Conservation (phyloP, 2,113 vertebrate species). For the Sylvilagus bachmani region DNA sequence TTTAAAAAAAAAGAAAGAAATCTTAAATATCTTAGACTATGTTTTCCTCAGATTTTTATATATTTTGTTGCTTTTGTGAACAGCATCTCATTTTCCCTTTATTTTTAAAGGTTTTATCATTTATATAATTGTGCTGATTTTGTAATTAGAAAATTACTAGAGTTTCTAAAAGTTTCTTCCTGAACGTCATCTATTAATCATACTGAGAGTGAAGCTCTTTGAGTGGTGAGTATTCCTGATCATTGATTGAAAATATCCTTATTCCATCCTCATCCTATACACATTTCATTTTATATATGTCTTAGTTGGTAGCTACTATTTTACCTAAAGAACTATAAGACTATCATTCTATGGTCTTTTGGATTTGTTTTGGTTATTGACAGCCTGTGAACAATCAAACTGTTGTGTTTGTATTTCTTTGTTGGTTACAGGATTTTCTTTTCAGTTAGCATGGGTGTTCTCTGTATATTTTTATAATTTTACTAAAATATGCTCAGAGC, state of each 20-base stretch:
- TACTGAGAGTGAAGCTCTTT: background rate
- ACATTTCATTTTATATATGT: background rate
- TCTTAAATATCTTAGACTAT: background rate
- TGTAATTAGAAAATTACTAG: background rate
- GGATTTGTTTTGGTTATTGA: background rate
- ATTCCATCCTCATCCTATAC: background rate
- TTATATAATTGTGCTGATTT: background rate
- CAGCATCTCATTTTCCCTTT: background rate
- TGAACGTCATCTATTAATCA: background rate
- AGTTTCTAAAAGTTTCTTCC: background rate
- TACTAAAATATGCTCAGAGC: background rate
- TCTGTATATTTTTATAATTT: constrained; percentile 1
- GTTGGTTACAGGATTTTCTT: background rate
- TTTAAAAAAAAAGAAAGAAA: too few species aligned
- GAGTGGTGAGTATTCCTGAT: background rate
- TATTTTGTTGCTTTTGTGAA: background rate
- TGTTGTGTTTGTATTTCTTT: background rate
- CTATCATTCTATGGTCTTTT: background rate
- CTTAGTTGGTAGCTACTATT: background rate
- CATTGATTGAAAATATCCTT: background rate
- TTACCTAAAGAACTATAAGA: background rate
- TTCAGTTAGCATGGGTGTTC: background rate
- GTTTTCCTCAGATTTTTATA: background rate
- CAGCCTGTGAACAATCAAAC: background rate
- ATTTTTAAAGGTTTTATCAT: background rate